A percentile compares a stretch with the other conserved stretches of the same genome.
Evolutionary conservation across 2,888 invertebrate species (phyloP).

Genomic region (Hydroisotoma schaefferi): DNA sequence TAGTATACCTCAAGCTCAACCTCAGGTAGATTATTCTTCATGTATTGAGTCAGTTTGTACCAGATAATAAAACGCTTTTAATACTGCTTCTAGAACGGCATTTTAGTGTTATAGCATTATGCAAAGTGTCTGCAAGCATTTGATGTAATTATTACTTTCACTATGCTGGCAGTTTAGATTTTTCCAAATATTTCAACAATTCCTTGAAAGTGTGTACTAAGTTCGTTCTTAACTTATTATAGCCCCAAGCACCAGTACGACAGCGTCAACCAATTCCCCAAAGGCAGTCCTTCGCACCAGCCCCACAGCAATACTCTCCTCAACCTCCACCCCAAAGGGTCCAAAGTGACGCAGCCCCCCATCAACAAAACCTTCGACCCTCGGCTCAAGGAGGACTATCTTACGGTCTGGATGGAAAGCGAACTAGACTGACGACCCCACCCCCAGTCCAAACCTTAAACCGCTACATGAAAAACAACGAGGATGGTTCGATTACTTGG

Average conservation of each 20-base stretch:
- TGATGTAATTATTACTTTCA: no score
- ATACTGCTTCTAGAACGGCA: no score
- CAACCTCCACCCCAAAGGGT: conserved; percentile 22
- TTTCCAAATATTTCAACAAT: not conserved
- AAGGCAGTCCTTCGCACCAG: conserved; percentile 5
- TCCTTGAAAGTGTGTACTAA: not conserved
- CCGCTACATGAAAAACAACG: conserved; percentile 45
- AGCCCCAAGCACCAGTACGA: conserved; percentile 23
- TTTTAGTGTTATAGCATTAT: no score
- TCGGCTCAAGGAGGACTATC: not conserved
- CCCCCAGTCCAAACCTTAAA: conserved; percentile 48
- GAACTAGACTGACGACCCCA: conserved; percentile 41
- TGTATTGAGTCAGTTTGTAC: no score
- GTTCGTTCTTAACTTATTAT: not conserved
- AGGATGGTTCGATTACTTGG: conserved; percentile 47
- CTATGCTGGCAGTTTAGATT: no score
- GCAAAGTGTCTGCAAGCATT: no score
- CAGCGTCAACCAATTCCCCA: conserved; percentile 33
- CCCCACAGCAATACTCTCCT: conserved; percentile 24
- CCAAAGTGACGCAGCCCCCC: conserved; percentile 12
- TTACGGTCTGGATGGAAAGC: conserved; percentile 13
- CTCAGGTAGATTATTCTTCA: no score
- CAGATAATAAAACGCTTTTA: no score
- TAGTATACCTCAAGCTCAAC: conserved; percentile 27
- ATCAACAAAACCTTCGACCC: conserved; percentile 16